Percentiles rank a stretch among this genome's conserved stretches.
Evolutionary conservation across 2,113 vertebrate species (phyloP).

Genomic region (Stigmatopora nigra): DNA sequence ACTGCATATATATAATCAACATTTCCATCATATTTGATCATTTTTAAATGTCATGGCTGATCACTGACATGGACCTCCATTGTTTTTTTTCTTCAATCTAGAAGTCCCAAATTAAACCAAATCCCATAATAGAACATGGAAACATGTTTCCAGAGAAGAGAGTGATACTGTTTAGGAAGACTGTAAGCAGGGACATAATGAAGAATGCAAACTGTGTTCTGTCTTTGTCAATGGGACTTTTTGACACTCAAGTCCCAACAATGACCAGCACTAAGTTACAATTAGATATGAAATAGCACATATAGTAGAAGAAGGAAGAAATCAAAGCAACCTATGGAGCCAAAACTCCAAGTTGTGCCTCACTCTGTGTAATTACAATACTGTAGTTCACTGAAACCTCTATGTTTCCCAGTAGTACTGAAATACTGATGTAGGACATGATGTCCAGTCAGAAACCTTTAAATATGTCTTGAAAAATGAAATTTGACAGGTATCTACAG

Average conservation of each 20-base stretch:
- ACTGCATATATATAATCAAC: too few relatives aligned
- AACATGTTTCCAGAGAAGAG: not conserved
- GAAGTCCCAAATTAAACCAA: not conserved
- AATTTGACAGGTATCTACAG: slow-evolving; percentile 22
- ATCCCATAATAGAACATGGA: not conserved
- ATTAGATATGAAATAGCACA: slow-evolving; percentile 5
- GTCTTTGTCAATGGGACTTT: slow-evolving; percentile 8
- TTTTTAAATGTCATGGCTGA: too few relatives aligned
- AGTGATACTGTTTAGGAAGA: not conserved
- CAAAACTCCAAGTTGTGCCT: not conserved
- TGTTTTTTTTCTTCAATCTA: too few relatives aligned
- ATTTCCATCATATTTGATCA: too few relatives aligned
- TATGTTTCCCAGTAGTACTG: not conserved
- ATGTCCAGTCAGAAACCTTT: slow-evolving; percentile 2
- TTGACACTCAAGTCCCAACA: slow-evolving; percentile 5
- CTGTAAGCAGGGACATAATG: not conserved
- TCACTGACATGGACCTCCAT: too few relatives aligned
- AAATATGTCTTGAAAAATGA: slow-evolving; percentile 8
- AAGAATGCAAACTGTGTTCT: slow-evolving; percentile 36
- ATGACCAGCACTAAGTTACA: slow-evolving; percentile 25
- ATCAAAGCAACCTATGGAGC: not conserved
- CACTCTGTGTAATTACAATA: not conserved
- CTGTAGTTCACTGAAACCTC: not conserved
- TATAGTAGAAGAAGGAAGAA: not conserved
- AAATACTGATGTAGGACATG: not conserved